phyloP scores from a whole-genome alignment of 2,888 invertebrate species.

The Euproctis similis region DNA sequence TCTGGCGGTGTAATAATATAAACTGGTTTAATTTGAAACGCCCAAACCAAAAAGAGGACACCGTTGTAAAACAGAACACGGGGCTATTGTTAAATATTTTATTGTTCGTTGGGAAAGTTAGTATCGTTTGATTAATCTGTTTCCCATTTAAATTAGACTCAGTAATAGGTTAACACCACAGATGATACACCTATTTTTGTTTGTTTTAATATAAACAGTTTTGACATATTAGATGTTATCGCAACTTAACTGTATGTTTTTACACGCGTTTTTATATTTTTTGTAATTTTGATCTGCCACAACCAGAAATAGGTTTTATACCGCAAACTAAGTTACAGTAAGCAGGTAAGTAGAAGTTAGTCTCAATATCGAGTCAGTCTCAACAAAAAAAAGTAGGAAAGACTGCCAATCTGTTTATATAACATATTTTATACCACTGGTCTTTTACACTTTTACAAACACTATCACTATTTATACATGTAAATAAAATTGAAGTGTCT shows the following conservation, averaged over 20 bases:
- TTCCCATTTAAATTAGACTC: slow-evolving; percentile 63
- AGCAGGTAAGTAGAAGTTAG: no score
- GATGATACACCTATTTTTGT: slow-evolving; percentile 50
- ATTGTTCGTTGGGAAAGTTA: slow-evolving; percentile 53
- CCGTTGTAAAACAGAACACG: slow-evolving; percentile 59
- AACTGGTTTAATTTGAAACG: slow-evolving; percentile 61
- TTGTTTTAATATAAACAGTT: slow-evolving; percentile 50
- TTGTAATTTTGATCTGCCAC: no score
- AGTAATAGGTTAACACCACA: slow-evolving; percentile 52
- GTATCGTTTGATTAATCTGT: slow-evolving; percentile 68
- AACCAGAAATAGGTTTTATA: no score
- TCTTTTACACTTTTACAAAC: no score
- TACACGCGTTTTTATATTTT: slow-evolving; percentile 4
- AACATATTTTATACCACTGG: no score
- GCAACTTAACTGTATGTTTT: slow-evolving; percentile 5
- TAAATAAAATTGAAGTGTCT: no score
- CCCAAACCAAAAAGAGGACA: slow-evolving; percentile 50
- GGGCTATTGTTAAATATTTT: slow-evolving; percentile 64
- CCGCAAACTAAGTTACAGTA: no score
- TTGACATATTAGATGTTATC: slow-evolving; percentile 24
- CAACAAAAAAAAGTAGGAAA: no score
- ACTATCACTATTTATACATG: no score
- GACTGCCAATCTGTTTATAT: no score
- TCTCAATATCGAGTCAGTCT: no score
- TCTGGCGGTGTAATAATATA: slow-evolving; percentile 52